Evolutionary conservation across 1,140 invertebrate genomes (phyloP), one percentile per base, ranked within the genome.

Genomic region (Drosophila trapezifrons): DNA sequence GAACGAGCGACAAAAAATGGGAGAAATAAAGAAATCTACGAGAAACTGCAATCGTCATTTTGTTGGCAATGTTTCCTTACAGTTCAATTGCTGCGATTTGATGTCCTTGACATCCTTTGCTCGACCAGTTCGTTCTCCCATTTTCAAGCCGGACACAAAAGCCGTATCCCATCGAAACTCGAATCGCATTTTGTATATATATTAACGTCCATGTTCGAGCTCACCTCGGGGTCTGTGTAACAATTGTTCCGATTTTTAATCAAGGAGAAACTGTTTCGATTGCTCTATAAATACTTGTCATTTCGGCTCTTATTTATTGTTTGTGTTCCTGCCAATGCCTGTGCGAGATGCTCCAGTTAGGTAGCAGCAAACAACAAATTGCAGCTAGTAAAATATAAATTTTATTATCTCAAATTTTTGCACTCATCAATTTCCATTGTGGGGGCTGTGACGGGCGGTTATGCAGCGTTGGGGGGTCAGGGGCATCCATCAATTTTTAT

Each of bases 401-500:
- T 82, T 82, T 79, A 87, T 87, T 89, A 87, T 86, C 77, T 82
- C 60, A 89, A 89, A 76, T 83, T 71, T 71, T 54, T 63, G 76
- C 72, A 62, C 75, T 82, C 63, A 89, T 83, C 83, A 87, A 78
- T 87, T 79, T 70, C 51, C 70, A 75, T 78, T 69, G 70, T 54
- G 32, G 35, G 46, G 37, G 45, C 15, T 10, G 22, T 12, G 29
- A 32, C 9, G 29, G 29, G 10, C 29, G 29, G 27, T 8, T 29
- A 8, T 29, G 13, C 17, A 17, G 46, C 10, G n/a, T 27, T 12
- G 25, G 20, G 37, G 42, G 35, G 37, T 27, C n/a, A 13, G 22
- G 58, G 27, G 79, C 79, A 89, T 87, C 66, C 80, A 87, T 87
- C 83, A 87, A 89, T 80, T 87, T 87, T 87, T 87, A 87, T 83